These are phyloP conservation scores for Volucella bombylans DNA, from an alignment of 2,888 invertebrate genomes.

Conservation along the genomic window DNA sequence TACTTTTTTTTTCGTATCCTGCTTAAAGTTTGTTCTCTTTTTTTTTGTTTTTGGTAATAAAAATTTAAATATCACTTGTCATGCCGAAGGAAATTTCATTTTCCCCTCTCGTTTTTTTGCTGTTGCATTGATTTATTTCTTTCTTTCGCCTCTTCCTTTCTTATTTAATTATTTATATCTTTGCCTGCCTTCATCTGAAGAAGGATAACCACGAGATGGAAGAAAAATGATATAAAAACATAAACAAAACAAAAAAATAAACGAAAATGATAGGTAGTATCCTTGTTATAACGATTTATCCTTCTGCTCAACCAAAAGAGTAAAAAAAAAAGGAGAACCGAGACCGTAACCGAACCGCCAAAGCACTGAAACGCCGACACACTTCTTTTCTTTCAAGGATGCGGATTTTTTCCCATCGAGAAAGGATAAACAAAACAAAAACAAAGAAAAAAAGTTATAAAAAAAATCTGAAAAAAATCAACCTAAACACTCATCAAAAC, in stretches of 20 bases:
- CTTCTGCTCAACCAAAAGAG: slow-evolving; percentile 28
- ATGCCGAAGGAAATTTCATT: slow-evolving; percentile 28
- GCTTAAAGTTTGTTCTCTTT: slow-evolving; percentile 14
- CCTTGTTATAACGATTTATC: slow-evolving; percentile 61
- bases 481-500: slow-evolving; percentile 66
- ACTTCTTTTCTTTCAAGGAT: slow-evolving; percentile 66
- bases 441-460: not conserved
- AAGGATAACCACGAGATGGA: no score
- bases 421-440: slow-evolving; percentile 44
- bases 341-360: not conserved
- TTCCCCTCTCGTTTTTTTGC: slow-evolving; percentile 6
- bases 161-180: slow-evolving; percentile 61
- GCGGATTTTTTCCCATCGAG: slow-evolving; percentile 51
- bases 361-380: slow-evolving; percentile 56
- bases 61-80: slow-evolving; percentile 45
- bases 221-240: not conserved
- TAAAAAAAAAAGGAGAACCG: not conserved
- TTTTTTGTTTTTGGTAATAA: not conserved
- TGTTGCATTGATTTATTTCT: slow-evolving; percentile 45
- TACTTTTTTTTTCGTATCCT: slow-evolving; percentile 10
- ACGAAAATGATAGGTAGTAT: slow-evolving; percentile 46
- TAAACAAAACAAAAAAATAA: slow-evolving; percentile 23
- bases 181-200: slow-evolving; percentile 50
- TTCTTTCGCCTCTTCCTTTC: slow-evolving; percentile 21
- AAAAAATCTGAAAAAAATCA: slow-evolving; percentile 19